phyloP scores from a whole-genome alignment of 1,140 invertebrate genomes.

The Hetaerina americana region DNA sequence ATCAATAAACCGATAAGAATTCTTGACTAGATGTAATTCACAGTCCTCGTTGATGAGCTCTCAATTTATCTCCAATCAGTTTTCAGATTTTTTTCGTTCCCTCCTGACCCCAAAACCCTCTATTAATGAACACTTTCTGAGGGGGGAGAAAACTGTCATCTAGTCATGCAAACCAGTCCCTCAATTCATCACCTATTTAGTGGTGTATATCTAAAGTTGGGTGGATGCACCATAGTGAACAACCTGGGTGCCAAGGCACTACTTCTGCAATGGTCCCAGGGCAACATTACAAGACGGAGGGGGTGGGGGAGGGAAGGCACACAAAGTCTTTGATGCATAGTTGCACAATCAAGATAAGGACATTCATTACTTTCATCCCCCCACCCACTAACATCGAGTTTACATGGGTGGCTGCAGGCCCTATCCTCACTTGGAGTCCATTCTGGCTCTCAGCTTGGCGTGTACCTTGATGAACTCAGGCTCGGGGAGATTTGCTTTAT shows the following conservation, averaged over 20 bases:
- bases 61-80: neutral
- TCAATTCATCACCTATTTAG: neutral
- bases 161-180: neutral
- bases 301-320: neutral
- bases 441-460: conserved; percentile 30
- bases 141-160: neutral
- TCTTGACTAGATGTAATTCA: neutral
- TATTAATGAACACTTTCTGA: no score
- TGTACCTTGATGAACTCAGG: conserved; percentile 33
- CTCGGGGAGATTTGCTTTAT: conserved; percentile 19
- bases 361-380: neutral
- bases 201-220: neutral
- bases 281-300: neutral
- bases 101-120: neutral
- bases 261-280: neutral
- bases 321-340: neutral
- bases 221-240: neutral
- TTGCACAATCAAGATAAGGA: neutral
- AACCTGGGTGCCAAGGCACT: neutral
- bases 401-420: neutral
- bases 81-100: neutral
- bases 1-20: neutral
- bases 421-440: conserved; percentile 22
- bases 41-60: neutral
- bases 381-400: neutral